A percentile compares a stretch with the other conserved stretches of the same genome.
Conservation (phyloP, 2,888 invertebrate species). For the Acanthococcus lagerstroemiae region DNA sequence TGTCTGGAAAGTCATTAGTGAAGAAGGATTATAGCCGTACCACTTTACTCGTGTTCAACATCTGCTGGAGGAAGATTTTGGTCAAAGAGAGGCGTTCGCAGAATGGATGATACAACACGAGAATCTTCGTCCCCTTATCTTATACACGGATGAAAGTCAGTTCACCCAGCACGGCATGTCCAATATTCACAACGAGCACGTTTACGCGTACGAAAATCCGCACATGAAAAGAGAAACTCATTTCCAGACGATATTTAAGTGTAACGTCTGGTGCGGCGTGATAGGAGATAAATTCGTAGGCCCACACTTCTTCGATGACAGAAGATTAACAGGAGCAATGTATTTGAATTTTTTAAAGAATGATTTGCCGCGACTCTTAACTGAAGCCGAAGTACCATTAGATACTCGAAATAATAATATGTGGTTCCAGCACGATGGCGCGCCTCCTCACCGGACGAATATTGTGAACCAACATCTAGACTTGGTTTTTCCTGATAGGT, state of each 20-base stretch:
- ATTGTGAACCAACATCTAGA: neutral
- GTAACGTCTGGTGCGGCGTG: neutral
- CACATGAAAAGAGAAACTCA: neutral
- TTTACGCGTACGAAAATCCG: neutral
- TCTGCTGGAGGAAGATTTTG: no score
- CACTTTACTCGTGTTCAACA: no score
- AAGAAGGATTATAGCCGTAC: no score
- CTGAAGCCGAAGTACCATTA: neutral
- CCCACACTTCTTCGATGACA: neutral
- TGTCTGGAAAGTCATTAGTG: no score
- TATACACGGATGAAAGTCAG: neutral
- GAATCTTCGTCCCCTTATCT: neutral
- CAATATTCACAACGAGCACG: neutral
- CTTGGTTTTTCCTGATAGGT: neutral
- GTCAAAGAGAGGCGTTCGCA: no score
- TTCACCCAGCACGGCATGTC: neutral
- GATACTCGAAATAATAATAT: neutral
- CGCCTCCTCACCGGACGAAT: neutral
- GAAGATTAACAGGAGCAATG: neutral
- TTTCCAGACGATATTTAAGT: neutral
- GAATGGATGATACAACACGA: neutral
- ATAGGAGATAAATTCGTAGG: neutral
- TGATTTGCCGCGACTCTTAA: neutral
- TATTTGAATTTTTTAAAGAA: neutral
- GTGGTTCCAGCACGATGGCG: neutral